Percentiles rank a stretch among this genome's conserved stretches.
Conservation (phyloP, 1,140 invertebrate genomes). For the Zeugodacus cucurbitae region DNA sequence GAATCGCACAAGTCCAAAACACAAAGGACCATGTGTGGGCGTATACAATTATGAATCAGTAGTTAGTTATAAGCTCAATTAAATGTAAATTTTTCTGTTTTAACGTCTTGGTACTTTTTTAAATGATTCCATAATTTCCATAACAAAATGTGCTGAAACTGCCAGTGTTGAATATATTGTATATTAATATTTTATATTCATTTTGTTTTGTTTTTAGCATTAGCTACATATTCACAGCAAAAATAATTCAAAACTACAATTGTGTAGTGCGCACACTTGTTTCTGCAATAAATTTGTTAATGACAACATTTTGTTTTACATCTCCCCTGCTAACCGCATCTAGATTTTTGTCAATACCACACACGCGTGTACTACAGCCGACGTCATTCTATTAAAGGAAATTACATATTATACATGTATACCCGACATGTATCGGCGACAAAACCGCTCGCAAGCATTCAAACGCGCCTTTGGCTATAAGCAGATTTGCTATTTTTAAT, state of each 20-base stretch:
- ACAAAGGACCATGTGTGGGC: too few relatives aligned
- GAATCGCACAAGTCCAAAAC: background rate
- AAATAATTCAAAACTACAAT: too few relatives aligned
- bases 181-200: too few relatives aligned
- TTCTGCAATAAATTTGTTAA: background rate
- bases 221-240: too few relatives aligned
- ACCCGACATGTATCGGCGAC: background rate
- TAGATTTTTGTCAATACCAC: background rate
- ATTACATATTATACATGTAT: background rate
- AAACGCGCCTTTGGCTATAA: background rate
- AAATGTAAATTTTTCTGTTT: too few relatives aligned
- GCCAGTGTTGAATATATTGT: too few relatives aligned
- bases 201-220: too few relatives aligned
- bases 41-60: too few relatives aligned
- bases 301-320: background rate
- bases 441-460: background rate
- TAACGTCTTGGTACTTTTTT: background rate
- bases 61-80: too few relatives aligned
- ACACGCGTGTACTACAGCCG: background rate
- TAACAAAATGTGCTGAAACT: too few relatives aligned
- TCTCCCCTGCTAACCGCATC: background rate
- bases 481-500: conserved; percentile 37
- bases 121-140: background rate
- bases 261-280: background rate
- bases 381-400: background rate